These are phyloP conservation scores for Drosophila colorata DNA, from an alignment of 2,888 invertebrate species.

Conservation along the genomic window DNA sequence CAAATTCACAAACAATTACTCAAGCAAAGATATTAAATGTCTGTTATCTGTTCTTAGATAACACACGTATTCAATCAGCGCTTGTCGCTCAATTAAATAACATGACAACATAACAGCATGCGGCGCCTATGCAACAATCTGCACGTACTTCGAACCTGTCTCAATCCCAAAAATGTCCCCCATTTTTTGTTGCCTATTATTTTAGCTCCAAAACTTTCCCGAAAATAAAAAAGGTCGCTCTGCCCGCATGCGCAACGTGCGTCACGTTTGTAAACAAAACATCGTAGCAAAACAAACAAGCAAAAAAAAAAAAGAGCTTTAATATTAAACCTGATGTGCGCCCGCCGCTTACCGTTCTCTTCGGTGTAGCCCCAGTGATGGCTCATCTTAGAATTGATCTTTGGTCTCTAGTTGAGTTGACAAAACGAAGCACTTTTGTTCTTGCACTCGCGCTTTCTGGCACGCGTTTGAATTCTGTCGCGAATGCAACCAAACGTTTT, in stretches of 20 bases:
- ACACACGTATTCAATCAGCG: constrained; percentile 40
- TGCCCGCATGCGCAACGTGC: constrained; percentile 62
- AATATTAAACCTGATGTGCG: not conserved
- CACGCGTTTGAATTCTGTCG: constrained; percentile 49
- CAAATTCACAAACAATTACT: constrained; percentile 27
- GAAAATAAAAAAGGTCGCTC: constrained; percentile 3
- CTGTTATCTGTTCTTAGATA: constrained; percentile 50
- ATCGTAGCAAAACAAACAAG: constrained; percentile 40
- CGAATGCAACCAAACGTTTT: constrained; percentile 27
- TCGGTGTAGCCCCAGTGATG: constrained; percentile 81
- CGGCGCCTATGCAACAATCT: constrained; percentile 9
- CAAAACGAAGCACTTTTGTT: constrained; percentile 24
- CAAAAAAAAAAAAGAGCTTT: constrained; percentile 15
- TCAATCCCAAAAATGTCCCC: not conserved
- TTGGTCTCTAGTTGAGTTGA: constrained; percentile 19
- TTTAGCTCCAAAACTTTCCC: constrained; percentile 36
- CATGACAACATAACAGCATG: constrained; percentile 15
- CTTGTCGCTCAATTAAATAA: constrained; percentile 36
- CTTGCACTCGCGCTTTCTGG: constrained; percentile 55
- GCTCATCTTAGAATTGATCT: constrained; percentile 65
- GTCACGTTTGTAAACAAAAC: constrained; percentile 50
- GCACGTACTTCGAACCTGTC: constrained; percentile 17
- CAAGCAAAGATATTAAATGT: constrained; percentile 25
- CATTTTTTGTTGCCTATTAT: not conserved
- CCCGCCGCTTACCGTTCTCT: constrained; percentile 76